Percentiles rank a stretch among this genome's conserved stretches.
phyloP scores from a whole-genome alignment of 2,888 invertebrate genomes.

The Cerceris rybyensis region DNA sequence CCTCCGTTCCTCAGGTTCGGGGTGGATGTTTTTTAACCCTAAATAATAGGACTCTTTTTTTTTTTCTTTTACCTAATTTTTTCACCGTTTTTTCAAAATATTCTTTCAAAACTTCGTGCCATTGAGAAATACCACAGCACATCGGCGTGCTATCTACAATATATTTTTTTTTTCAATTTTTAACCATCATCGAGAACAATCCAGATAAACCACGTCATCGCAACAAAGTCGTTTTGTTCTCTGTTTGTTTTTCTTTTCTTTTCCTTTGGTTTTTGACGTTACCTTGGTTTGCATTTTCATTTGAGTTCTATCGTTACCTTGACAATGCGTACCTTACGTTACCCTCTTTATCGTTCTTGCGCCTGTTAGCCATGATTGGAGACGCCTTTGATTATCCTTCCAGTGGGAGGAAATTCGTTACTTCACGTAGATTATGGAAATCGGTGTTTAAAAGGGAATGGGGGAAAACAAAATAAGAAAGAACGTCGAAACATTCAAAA shows the following conservation, averaged over 20 bases:
- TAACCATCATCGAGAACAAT: neutral
- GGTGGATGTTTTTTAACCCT: slow-evolving; percentile 17
- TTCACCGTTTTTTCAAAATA: no score
- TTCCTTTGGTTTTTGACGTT: slow-evolving; percentile 37
- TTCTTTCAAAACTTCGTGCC: neutral
- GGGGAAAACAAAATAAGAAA: no score
- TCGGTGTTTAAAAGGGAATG: no score
- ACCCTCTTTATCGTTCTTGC: slow-evolving; percentile 12
- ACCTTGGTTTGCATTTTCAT: slow-evolving; percentile 67
- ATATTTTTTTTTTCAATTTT: neutral
- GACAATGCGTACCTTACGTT: slow-evolving; percentile 46
- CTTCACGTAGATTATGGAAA: no score
- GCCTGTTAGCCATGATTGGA: slow-evolving; percentile 2
- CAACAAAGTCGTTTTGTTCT: slow-evolving; percentile 20
- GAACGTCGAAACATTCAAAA: no score
- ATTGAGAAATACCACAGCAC: neutral
- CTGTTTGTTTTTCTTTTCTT: slow-evolving; percentile 3
- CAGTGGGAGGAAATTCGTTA: no score
- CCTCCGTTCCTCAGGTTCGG: slow-evolving; percentile 45
- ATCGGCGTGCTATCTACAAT: neutral
- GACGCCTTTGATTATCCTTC: neutral
- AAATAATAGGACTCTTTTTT: slow-evolving; percentile 12
- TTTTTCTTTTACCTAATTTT: no score
- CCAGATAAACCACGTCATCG: slow-evolving; percentile 12
- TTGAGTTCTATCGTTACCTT: slow-evolving; percentile 58